Conservation (phyloP, 2,113 vertebrate species). For the Pheucticus melanocephalus region DNA sequence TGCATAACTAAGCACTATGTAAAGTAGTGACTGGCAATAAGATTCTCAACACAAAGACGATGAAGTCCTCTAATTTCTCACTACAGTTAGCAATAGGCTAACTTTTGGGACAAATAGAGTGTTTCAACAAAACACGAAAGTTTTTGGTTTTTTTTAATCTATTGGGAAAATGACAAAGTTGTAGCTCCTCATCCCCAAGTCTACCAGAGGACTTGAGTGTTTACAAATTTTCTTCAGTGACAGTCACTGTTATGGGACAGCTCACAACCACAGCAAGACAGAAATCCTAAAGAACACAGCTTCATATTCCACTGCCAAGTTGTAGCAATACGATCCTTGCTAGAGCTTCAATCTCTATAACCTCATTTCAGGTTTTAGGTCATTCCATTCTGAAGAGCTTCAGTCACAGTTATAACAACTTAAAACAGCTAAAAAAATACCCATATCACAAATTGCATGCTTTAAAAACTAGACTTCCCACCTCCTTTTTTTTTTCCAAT, state of each 20-base stretch:
- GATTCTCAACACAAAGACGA: not conserved
- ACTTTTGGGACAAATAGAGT: not conserved
- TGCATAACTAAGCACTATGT: not conserved
- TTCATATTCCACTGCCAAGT: not conserved
- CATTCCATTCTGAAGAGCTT: not conserved
- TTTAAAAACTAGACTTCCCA: not conserved
- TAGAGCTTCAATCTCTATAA: not conserved
- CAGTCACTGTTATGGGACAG: not conserved
- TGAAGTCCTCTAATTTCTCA: not conserved
- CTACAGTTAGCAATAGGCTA: not conserved
- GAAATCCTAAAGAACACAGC: not conserved
- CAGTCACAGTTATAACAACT: not conserved
- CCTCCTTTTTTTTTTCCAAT: not conserved
- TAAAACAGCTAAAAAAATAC: not conserved
- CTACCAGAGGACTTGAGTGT: not conserved
- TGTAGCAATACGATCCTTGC: fast-evolving
- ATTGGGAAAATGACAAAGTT: too few species aligned
- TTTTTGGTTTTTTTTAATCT: too few species aligned
- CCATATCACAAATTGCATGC: not conserved
- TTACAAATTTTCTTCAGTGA: not conserved
- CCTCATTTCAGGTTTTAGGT: not conserved
- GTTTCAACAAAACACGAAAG: not conserved
- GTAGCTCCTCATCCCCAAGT: not conserved
- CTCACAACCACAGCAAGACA: not conserved
- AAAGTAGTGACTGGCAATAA: fast-evolving